A percentile compares a stretch with the other conserved stretches of the same genome.
These are phyloP conservation scores for Hypsibius dujardini DNA, from an alignment of 1,140 invertebrate species.

Conservation along the genomic window DNA sequence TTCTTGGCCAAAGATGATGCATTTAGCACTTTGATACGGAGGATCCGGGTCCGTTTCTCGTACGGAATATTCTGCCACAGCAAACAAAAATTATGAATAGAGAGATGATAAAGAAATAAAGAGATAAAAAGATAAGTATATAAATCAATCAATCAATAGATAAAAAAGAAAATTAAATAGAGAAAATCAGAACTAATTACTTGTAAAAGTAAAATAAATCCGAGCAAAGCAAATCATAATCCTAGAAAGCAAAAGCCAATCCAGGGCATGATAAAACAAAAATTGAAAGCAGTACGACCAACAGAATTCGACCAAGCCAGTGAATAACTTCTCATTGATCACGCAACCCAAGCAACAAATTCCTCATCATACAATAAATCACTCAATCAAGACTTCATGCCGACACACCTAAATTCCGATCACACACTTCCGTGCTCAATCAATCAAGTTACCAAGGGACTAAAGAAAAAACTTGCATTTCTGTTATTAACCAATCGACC, in stretches of 20 bases:
- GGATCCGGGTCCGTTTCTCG: constrained; percentile 24
- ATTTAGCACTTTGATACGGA: constrained; percentile 46
- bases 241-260: constrained; percentile 1
- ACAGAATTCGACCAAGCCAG: no score
- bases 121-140: neutral
- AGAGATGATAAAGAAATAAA: neutral
- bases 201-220: neutral
- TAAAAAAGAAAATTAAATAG: neutral
- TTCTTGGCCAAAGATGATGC: constrained; percentile 83
- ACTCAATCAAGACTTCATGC: neutral
- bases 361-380: neutral
- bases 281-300: no score
- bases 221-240: neutral
- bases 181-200: neutral
- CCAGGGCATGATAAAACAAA: neutral
- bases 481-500: neutral
- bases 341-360: neutral
- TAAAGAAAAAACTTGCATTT: neutral
- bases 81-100: neutral
- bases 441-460: neutral
- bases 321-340: no score
- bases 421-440: neutral
- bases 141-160: neutral
- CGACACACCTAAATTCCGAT: neutral
- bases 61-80: constrained; percentile 10